phyloP scores from a whole-genome alignment of 2,797 vertebrate genomes.

The Amblyraja radiata region DNA sequence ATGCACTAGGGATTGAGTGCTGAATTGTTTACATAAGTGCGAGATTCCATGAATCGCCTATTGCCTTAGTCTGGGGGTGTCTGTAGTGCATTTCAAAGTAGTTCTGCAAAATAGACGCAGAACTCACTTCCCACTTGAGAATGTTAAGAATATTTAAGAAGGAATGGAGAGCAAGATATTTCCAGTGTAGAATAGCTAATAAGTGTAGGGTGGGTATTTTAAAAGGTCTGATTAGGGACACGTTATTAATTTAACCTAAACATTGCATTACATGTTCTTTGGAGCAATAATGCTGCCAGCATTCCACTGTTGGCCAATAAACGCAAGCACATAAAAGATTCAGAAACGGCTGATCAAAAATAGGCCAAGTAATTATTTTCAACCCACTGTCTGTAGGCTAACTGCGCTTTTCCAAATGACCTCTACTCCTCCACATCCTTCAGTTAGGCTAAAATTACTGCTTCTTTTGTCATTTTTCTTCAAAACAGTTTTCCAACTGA shows the following conservation, averaged over 20 bases:
- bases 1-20: no score
- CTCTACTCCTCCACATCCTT: neutral
- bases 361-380: slow-evolving; percentile 16
- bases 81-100: neutral
- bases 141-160: no score
- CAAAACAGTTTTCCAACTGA: no score
- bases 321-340: neutral
- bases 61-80: no score
- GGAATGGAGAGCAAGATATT: neutral
- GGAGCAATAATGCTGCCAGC: neutral
- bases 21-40: no score
- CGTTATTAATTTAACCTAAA: neutral
- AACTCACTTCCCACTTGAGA: neutral
- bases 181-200: neutral
- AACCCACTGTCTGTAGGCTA: neutral
- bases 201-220: no score
- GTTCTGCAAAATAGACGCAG: neutral
- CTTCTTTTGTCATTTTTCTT: neutral
- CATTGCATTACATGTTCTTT: neutral
- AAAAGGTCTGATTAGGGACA: neutral
- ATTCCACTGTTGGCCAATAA: neutral
- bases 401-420: neutral
- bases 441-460: neutral
- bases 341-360: neutral
- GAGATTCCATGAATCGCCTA: no score